Base-by-base conservation (phyloP, 2,888 invertebrate genomes). In the Eumerus sabulonum region DNA sequence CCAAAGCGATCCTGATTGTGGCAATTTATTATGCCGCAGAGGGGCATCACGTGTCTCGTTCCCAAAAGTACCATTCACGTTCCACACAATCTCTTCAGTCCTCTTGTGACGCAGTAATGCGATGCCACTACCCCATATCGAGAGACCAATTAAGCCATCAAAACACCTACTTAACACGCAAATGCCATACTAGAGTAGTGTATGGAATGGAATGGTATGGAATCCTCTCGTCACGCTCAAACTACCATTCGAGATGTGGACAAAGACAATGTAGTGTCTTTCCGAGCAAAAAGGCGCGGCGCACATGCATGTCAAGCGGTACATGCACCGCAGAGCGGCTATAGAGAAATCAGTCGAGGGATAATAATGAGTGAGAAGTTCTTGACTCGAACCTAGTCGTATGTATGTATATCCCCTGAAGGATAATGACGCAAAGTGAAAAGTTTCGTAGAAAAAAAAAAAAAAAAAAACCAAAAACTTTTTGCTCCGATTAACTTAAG, bases 401-500 rank as follows among this genome's bases (percentile, higher is more conserved):
- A 59, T 14, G 47, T 60, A n/a, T n/a, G n/a, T n/a, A n/a, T n/a
- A n/a, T 56, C 50, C 56, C 13, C 9, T 14, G 44, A 73, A 68
- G 63, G 68, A 79, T 70, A 74, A 79, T 74, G 79, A 79, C 67
- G 51, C 56, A 40, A 45, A 73, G 60, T 60, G 79, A 64, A 79
- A 74, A 73, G 63, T 73, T 73, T 79, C 40, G 59, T 57, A 18
- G 50, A 11, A 35, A 63, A 68, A 79, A 77, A n/a, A n/a, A n/a
- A n/a, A n/a, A n/a, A n/a, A n/a, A n/a, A n/a, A n/a, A n/a, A n/a
- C n/a, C n/a, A n/a, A n/a, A n/a, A n/a, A n/a, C n/a, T 59, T 79
- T 79, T 73, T 73, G 74, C 74, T 64, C 73, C 74, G 79, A 79
- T 79, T 79, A 74, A 79, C 79, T 79, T 79, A 45, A 62, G 59